Conservation (phyloP, 2,797 vertebrate species). For the Bryconaethiops microstoma region DNA sequence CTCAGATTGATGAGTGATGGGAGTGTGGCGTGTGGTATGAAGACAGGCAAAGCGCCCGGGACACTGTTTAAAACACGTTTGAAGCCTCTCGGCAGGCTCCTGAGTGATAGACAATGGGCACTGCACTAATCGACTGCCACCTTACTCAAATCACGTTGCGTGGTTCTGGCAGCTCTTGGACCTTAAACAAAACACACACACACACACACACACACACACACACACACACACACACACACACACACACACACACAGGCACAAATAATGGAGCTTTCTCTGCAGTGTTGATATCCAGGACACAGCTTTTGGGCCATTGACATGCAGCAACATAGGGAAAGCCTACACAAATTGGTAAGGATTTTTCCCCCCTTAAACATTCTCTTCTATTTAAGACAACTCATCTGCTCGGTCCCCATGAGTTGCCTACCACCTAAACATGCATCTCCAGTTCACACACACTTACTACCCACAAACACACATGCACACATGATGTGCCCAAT, state of each 20-base stretch:
- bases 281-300: constrained; percentile 38
- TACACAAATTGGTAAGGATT: constrained; percentile 47
- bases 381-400: constrained; percentile 43
- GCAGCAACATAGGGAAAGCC: constrained; percentile 40
- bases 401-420: constrained; percentile 28
- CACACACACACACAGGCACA: constrained; percentile 10
- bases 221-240: not conserved
- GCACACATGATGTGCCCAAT: constrained; percentile 41
- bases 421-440: constrained; percentile 5
- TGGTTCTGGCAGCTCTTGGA: constrained; percentile 13
- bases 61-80: constrained; percentile 44
- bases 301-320: constrained; percentile 46
- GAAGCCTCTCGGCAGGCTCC: constrained; percentile 38
- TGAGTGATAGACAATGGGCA: constrained; percentile 58
- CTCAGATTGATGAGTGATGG: constrained; percentile 52
- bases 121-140: constrained; percentile 57
- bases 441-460: constrained; percentile 29
- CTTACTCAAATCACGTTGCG: constrained; percentile 51
- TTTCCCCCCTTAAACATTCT: constrained; percentile 41
- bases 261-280: not conserved
- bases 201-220: constrained; percentile 16
- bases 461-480: constrained; percentile 35
- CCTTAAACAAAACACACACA: not conserved
- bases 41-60: constrained; percentile 31
- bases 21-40: constrained; percentile 36